Evolutionary conservation across 2,888 invertebrate genomes (phyloP), one percentile per base, ranked within the genome.

Genomic region (Anodontia alba): DNA sequence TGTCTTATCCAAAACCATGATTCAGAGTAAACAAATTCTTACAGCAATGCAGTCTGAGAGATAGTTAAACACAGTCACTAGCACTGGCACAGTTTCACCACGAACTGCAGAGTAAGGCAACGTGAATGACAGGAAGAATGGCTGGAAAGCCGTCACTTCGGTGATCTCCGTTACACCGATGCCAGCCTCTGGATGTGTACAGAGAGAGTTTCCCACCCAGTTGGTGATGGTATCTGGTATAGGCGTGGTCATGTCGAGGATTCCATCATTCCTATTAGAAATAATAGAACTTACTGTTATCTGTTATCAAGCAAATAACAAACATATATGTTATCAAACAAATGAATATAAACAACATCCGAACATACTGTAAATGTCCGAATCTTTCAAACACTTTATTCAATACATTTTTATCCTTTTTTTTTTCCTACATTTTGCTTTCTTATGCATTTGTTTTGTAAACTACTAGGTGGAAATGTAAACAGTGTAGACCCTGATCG

Each of bases 71-170:
- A 97, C 95, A 0, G 96, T 95, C 26, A 97, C 96, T 82, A 96
- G 95, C 70, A 97, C 94, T 69, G 96, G 95, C 36, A 96, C 94
- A 23, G 95, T 94, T 94, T 97, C 97, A 0, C 96, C 96, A 1
- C 96, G 95, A 77, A 96, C 96, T 0, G 97, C 95, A 0, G 96
- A 96, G 80, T 96, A 96, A 0, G 97, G 97, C 26, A 96, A 94
- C 77, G 96, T 96, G 43, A 97, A 96, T 87, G 97, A 96, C 33
- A 97, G 95, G 94, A 97, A 97, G 94, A 97, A 97, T 8, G 97
- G 96, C 78, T 97, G 96, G 93, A 97, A 97, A 31, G 95, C 95
- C 0, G 94, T 95, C 78, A 96, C 91, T 43, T 94, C 92, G 0
- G 94, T 93, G 0, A 95, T 93, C 0, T 93, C 91, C 0, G 95